Evolutionary conservation across 2,797 vertebrate genomes (phyloP).

Genomic region (Crocidura indochinensis): DNA sequence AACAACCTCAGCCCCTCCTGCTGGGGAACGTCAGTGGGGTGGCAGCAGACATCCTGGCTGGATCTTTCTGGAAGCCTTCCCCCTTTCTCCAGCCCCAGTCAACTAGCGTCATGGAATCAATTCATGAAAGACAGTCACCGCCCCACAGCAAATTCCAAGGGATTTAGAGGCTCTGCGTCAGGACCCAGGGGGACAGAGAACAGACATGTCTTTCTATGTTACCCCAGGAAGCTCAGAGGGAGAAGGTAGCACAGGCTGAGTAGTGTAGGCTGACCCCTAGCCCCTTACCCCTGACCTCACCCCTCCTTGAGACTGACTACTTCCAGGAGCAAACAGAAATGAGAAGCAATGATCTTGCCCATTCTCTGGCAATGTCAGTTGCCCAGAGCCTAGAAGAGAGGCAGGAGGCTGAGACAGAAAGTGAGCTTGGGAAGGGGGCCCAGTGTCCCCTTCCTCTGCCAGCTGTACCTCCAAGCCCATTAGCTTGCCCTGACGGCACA

Average conservation of each 20-base stretch:
- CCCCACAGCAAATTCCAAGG: too few species aligned
- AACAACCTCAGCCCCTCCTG: too few species aligned
- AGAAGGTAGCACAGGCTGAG: background rate
- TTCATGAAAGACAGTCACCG: too few species aligned
- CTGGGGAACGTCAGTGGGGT: too few species aligned
- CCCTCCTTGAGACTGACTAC: background rate
- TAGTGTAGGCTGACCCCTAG: background rate
- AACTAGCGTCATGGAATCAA: too few species aligned
- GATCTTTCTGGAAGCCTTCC: too few species aligned
- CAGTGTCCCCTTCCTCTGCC: background rate
- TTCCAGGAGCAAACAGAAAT: constrained; percentile 47
- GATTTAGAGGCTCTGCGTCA: too few species aligned
- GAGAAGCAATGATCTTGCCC: background rate
- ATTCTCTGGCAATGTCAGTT: too few species aligned
- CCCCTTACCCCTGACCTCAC: background rate
- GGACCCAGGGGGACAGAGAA: background rate
- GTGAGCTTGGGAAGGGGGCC: background rate
- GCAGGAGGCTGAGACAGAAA: background rate
- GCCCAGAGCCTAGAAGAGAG: constrained; percentile 48
- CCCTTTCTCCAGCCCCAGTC: too few species aligned
- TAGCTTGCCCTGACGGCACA: background rate
- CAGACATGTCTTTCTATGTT: background rate
- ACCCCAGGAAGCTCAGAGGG: background rate
- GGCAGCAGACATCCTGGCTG: too few species aligned
- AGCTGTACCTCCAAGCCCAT: constrained; percentile 60